Conservation (phyloP, 2,113 vertebrate genomes). For the Mobula birostris region DNA sequence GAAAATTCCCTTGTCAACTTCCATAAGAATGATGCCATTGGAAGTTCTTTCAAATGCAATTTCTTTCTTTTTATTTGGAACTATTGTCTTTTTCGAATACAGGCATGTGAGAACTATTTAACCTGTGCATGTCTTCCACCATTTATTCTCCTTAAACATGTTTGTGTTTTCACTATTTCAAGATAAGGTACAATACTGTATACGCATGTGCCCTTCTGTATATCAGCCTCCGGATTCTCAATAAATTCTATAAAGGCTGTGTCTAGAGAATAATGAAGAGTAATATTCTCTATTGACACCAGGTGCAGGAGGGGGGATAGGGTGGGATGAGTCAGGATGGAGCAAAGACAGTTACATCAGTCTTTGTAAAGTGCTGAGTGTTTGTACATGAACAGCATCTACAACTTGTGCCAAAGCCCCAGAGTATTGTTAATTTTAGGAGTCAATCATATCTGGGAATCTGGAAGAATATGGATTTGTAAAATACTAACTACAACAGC, state of each 20-base stretch:
- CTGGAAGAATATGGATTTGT: no score
- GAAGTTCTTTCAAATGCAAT: no score
- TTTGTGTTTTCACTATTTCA: not conserved
- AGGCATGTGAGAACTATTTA: not conserved
- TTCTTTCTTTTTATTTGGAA: no score
- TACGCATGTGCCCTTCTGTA: not conserved
- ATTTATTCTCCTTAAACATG: no score
- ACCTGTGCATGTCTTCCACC: not conserved
- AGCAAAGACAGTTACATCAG: not conserved
- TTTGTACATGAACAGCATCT: not conserved
- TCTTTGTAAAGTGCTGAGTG: not conserved
- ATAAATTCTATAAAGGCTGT: not conserved
- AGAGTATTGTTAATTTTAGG: not conserved
- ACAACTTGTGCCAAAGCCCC: not conserved
- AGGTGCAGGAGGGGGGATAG: no score
- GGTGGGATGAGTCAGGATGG: no score
- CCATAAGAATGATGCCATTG: no score
- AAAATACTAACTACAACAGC: not conserved
- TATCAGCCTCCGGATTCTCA: not conserved
- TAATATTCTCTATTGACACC: no score
- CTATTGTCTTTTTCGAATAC: no score
- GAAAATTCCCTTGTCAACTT: no score
- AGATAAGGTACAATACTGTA: not conserved
- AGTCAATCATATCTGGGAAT: no score
- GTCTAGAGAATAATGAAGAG: no score